Percentiles rank a stretch among this genome's conserved stretches.
Evolutionary conservation across 2,888 invertebrate species (phyloP).

Genomic region (Tiliacea aurago): DNA sequence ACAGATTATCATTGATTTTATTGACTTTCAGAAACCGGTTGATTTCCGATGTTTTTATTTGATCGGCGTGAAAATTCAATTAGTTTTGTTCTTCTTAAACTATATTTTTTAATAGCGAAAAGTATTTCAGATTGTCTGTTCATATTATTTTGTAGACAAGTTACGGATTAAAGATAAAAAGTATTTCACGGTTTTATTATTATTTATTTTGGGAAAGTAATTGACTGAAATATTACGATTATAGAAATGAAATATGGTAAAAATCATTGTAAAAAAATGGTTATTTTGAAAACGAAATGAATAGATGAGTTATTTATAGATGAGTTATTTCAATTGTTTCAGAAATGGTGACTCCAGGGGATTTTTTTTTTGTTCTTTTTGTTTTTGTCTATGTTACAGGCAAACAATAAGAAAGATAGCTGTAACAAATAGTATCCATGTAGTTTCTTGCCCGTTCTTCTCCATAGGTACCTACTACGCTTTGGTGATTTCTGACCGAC

Average conservation of each 20-base stretch:
- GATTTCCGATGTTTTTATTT: background rate
- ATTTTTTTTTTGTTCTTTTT: background rate
- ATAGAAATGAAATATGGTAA: background rate
- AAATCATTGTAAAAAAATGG: background rate
- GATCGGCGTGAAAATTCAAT: conserved; percentile 13
- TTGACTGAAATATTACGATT: background rate
- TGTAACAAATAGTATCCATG: too few species aligned
- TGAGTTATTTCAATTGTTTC: background rate
- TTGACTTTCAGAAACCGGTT: background rate
- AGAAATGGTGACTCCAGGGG: background rate
- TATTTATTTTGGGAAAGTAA: conserved; percentile 43
- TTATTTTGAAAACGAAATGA: background rate
- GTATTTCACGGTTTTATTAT: conserved; percentile 30
- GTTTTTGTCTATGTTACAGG: background rate
- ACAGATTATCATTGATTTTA: background rate
- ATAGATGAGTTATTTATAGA: background rate
- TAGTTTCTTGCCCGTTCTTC: too few species aligned
- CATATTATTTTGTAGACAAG: conserved; percentile 16
- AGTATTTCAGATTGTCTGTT: conserved; percentile 1
- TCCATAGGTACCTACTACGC: too few species aligned
- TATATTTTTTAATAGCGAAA: conserved; percentile 12
- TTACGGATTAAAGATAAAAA: conserved; percentile 16
- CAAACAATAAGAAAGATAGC: background rate
- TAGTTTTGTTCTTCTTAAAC: conserved; percentile 13
- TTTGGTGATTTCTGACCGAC: too few species aligned